Conservation (phyloP, 2,888 invertebrate genomes). For the Sphecodes monilicornis region DNA sequence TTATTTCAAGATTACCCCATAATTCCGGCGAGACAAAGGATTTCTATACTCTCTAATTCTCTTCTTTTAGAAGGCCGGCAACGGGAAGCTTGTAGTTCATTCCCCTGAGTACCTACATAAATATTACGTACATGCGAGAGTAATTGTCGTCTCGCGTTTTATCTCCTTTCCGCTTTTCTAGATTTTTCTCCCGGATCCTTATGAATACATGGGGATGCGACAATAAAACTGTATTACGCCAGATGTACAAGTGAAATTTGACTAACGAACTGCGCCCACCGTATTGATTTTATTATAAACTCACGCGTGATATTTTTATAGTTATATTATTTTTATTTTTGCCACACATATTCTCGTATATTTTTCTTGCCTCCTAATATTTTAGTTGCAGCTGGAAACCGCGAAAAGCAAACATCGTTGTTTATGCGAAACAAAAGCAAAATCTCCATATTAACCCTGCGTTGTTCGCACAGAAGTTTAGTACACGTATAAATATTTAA, state of each 20-base stretch:
- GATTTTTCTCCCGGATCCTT: neutral
- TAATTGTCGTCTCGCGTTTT: neutral
- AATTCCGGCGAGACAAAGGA: slow-evolving; percentile 14
- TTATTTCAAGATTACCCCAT: slow-evolving; percentile 23
- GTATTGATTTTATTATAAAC: neutral
- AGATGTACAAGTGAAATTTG: neutral
- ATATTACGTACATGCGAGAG: neutral
- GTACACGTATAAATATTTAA: neutral
- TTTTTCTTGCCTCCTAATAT: neutral
- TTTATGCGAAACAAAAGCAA: neutral
- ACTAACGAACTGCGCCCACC: neutral
- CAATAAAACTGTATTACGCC: neutral
- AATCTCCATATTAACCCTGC: neutral
- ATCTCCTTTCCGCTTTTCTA: neutral
- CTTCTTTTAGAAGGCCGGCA: neutral
- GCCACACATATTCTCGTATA: neutral
- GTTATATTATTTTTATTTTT: neutral
- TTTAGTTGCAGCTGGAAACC: neutral
- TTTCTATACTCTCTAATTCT: slow-evolving; percentile 26
- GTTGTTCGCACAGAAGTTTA: neutral
- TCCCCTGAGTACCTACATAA: neutral
- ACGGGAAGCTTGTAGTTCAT: neutral
- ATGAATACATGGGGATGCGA: neutral
- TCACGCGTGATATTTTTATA: neutral
- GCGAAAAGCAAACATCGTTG: neutral